Evolutionary conservation across 2,888 invertebrate species (phyloP).

Genomic region (Volucella inanis): DNA sequence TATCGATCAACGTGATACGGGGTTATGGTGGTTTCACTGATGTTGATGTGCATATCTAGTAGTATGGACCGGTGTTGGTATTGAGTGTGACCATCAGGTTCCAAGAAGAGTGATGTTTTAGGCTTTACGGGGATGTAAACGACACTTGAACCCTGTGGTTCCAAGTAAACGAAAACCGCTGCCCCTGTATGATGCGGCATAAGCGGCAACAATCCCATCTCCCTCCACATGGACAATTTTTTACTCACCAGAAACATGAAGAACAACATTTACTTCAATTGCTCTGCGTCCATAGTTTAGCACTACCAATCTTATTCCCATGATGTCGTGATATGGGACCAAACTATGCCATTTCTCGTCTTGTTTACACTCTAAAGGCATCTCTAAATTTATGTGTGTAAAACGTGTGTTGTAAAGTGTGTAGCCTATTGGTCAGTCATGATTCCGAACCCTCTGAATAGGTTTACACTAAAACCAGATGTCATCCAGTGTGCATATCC

Average conservation of each 20-base stretch:
- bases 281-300: constrained; percentile 76
- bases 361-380: constrained; percentile 90
- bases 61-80: constrained; percentile 91
- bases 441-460: constrained; percentile 92
- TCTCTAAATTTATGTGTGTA: constrained; percentile 95
- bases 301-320: too few relatives aligned
- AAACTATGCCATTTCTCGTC: constrained; percentile 82
- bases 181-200: constrained; percentile 96
- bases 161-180: constrained; percentile 95
- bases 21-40: constrained; percentile 94
- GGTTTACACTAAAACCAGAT: constrained; percentile 93
- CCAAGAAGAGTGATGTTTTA: constrained; percentile 87
- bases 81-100: constrained; percentile 90
- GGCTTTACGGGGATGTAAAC: constrained; percentile 95
- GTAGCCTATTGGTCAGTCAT: constrained; percentile 90
- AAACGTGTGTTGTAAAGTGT: constrained; percentile 95
- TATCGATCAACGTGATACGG: constrained; percentile 93
- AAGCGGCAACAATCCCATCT: constrained; percentile 90
- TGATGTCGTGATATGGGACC: too few relatives aligned
- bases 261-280: constrained; percentile 91
- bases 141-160: constrained; percentile 88
- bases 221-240: constrained; percentile 95
- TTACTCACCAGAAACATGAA: constrained; percentile 91
- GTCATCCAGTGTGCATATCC: constrained; percentile 94
- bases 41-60: constrained; percentile 95